Conservation (phyloP, 1,140 invertebrate genomes). For the Drosophila seguyi region DNA sequence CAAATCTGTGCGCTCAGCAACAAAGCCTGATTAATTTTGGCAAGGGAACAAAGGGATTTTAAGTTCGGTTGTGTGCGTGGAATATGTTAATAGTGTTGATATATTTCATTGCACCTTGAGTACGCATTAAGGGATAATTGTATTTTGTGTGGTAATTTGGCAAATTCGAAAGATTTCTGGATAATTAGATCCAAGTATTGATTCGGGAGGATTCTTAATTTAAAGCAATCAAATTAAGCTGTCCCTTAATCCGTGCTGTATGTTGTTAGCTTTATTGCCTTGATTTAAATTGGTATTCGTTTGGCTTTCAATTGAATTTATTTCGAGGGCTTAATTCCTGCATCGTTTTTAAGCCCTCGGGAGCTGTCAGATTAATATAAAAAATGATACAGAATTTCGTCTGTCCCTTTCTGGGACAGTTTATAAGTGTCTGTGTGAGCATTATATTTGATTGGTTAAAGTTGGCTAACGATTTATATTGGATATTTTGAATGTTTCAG, state of each 20-base stretch:
- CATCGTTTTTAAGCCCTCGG: background rate
- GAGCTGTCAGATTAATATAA: background rate
- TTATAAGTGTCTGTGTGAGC: constrained; percentile 43
- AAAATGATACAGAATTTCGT: background rate
- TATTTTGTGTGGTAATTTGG: background rate
- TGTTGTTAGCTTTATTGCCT: background rate
- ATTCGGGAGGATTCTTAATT: background rate
- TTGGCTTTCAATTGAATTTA: background rate
- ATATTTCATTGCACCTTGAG: constrained; percentile 9
- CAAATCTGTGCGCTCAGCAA: constrained; percentile 15
- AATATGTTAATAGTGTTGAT: background rate
- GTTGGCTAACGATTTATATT: constrained; percentile 76
- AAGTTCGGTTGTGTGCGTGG: background rate
- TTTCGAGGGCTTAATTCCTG: background rate
- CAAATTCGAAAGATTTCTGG: too few relatives aligned
- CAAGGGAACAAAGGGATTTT: constrained; percentile 10
- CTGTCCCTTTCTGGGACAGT: constrained; percentile 1
- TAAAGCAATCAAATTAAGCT: background rate
- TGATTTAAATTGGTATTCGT: background rate
- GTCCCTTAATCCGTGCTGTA: background rate
- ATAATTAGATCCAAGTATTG: background rate
- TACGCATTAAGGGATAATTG: constrained; percentile 30
- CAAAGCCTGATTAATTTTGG: constrained; percentile 24
- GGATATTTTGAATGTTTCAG: constrained; percentile 68
- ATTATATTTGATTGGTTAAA: constrained; percentile 74